A percentile compares a stretch with the other conserved stretches of the same genome.
Evolutionary conservation across 2,888 invertebrate genomes (phyloP).

Genomic region (Argyra leucocephala): DNA sequence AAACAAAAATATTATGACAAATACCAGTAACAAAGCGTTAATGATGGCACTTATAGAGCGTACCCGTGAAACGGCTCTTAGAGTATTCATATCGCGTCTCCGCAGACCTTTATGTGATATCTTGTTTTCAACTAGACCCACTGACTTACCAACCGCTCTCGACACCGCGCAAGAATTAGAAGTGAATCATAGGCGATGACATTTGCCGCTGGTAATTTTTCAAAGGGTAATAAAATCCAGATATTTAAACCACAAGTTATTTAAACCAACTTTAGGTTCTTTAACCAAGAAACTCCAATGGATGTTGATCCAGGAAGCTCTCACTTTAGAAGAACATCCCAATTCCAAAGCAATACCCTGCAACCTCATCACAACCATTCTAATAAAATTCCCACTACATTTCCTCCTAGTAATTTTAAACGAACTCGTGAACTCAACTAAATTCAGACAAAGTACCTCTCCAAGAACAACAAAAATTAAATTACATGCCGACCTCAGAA

Average conservation of each 20-base stretch:
- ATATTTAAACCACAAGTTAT: no score
- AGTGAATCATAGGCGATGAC: neutral
- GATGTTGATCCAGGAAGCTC: neutral
- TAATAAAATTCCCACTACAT: neutral
- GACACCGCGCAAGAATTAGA: constrained; percentile 21
- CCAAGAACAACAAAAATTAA: neutral
- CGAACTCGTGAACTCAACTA: neutral
- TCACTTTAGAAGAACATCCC: neutral
- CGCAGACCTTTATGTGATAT: constrained; percentile 18
- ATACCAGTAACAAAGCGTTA: constrained; percentile 17
- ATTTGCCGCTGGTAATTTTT: neutral
- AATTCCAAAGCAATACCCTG: neutral
- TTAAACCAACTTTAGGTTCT: neutral
- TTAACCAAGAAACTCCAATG: neutral
- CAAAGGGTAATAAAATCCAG: neutral
- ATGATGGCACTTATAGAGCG: constrained; percentile 17
- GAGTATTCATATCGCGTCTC: constrained; percentile 21
- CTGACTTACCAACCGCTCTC: constrained; percentile 21
- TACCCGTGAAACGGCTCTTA: constrained; percentile 19
- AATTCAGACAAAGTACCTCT: neutral
- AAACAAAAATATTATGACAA: constrained; percentile 21
- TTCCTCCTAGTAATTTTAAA: neutral
- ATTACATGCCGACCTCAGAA: neutral
- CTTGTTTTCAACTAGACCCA: constrained; percentile 19
- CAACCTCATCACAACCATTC: neutral